Evolutionary conservation across 2,797 vertebrate genomes (phyloP).

Genomic region (Chanos chanos): DNA sequence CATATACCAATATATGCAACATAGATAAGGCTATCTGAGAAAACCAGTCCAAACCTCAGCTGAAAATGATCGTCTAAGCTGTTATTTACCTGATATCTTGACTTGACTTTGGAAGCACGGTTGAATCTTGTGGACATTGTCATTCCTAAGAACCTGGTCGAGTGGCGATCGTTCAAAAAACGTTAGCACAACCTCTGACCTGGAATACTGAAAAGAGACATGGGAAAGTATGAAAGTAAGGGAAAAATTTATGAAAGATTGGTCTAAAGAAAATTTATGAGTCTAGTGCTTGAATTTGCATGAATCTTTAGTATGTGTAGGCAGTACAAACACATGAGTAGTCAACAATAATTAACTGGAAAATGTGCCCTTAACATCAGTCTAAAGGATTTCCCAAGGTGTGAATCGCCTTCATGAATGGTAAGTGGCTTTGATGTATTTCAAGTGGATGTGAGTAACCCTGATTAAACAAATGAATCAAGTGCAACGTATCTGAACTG

Average conservation of each 20-base stretch:
- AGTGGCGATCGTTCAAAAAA: slow-evolving; percentile 96
- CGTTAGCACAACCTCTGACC: slow-evolving; percentile 94
- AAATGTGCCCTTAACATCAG: too few relatives aligned
- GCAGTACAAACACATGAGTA: too few relatives aligned
- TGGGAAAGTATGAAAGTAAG: background rate
- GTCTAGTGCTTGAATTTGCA: too few relatives aligned
- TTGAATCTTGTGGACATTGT: slow-evolving; percentile 92
- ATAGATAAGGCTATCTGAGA: background rate
- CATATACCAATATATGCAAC: background rate
- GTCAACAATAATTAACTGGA: too few relatives aligned
- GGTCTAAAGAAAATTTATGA: too few relatives aligned
- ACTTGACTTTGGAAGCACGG: slow-evolving; percentile 90
- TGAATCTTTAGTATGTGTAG: too few relatives aligned
- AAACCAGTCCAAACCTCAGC: background rate
- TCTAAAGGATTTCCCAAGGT: too few relatives aligned
- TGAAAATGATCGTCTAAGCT: background rate
- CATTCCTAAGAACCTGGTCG: slow-evolving; percentile 93
- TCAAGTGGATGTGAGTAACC: too few relatives aligned
- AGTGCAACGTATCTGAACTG: background rate
- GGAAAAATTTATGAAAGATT: too few relatives aligned
- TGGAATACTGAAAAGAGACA: slow-evolving; percentile 79
- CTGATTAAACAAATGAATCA: too few relatives aligned
- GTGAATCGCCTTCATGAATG: too few relatives aligned
- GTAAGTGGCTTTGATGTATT: too few relatives aligned
- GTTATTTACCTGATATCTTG: slow-evolving; percentile 87